A percentile compares a stretch with the other conserved stretches of the same genome.
phyloP scores from a whole-genome alignment of 2,888 invertebrate genomes.

The Chydorus sphaericus region DNA sequence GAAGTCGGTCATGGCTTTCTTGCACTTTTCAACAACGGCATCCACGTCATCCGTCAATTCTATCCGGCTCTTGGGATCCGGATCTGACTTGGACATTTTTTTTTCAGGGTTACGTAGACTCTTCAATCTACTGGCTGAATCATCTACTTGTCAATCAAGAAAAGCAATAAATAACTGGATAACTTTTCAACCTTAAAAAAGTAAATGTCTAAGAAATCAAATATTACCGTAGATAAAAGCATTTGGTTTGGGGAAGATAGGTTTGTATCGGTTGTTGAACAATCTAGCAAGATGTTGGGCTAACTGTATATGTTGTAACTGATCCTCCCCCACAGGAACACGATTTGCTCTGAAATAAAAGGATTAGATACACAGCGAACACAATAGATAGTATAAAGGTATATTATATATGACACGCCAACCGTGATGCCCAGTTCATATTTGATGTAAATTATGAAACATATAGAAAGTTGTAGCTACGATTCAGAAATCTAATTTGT shows the following conservation, averaged over 20 bases:
- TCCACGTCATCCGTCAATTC: conserved; percentile 61
- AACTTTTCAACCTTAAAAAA: not conserved
- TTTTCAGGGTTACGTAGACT: conserved; percentile 71
- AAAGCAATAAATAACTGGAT: not conserved
- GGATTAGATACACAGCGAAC: not conserved
- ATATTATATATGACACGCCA: too few species aligned
- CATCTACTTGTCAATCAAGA: conserved; percentile 15
- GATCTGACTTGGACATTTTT: conserved; percentile 97
- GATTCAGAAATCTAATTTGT: too few species aligned
- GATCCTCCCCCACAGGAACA: conserved; percentile 92
- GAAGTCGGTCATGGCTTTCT: conserved; percentile 82
- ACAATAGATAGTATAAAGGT: too few species aligned
- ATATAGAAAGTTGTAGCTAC: too few species aligned
- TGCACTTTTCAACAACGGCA: conserved; percentile 51
- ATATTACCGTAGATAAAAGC: conserved; percentile 43
- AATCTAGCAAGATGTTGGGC: conserved; percentile 60
- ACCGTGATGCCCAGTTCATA: too few species aligned
- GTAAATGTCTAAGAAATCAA: not conserved
- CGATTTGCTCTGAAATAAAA: conserved; percentile 53
- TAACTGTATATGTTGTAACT: conserved; percentile 72
- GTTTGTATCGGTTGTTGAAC: conserved; percentile 64
- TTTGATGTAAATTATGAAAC: too few species aligned
- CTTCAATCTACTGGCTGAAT: conserved; percentile 36
- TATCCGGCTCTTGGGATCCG: conserved; percentile 59
- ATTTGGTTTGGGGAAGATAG: conserved; percentile 61